Base-by-base conservation (phyloP, 2,797 vertebrate species). In the Furcifer pardalis region DNA sequence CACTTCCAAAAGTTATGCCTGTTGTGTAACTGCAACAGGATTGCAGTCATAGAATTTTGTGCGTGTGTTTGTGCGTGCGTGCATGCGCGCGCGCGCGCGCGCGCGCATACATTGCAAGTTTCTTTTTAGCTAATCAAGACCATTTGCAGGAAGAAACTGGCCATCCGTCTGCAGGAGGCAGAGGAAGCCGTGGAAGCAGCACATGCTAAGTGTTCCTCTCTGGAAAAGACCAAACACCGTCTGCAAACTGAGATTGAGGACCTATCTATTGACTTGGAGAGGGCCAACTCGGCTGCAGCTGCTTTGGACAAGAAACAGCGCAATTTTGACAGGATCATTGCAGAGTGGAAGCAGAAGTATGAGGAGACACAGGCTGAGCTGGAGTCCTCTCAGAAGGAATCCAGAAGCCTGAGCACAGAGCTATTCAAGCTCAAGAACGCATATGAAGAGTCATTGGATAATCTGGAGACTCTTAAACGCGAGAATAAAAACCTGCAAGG, bases 401-500 rank as follows among this genome's bases (percentile, higher is more conserved):
- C 97, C 0, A 97, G 97, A 1, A 87, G 97, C 86, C 94, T 98
- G 65, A 98, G 97, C 94, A 98, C 98, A 0, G 98, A 99, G 93
- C 98, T 99, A 78, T 98, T 99, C 91, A 98, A 98, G 82, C 95
- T 99, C 83, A 97, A 97, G 93, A 98, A 99, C 1, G 97, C 96
- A 84, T 98, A 98, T 0, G 98, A 99, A 88, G 98, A 99, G 93
- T 96, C 97, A 1, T 91, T 99, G 46, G 97, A 99, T 83, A 96
- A 98, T 87, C 94, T 98, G 90, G 98, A 99, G 93, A 97, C 97
- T 0, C 93, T 97, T 86, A 98, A 97, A 94, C 95, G 97, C 69
- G 98, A 99, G 93, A 99, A 98, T 94, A 99, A 99, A 96, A 98
- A 99, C 93, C 95, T 99, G 40, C 98, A 98, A 94, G 98, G 98